Evolutionary conservation across 2,113 vertebrate genomes (phyloP).

Genomic region (Pterophyllum scalare): DNA sequence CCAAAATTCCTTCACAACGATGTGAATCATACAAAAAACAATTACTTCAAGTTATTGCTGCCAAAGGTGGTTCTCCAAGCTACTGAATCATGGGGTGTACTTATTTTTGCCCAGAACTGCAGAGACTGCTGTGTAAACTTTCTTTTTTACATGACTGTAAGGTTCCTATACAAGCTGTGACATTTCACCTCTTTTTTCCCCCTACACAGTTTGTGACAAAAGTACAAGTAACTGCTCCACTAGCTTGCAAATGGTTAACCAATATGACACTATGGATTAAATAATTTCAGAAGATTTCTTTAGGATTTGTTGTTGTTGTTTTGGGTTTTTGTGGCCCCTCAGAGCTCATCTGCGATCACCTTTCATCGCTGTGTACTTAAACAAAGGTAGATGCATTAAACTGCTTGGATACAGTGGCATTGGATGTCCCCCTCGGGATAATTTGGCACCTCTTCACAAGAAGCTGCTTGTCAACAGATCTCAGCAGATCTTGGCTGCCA

Average conservation of each 20-base stretch:
- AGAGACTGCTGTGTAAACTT: not conserved
- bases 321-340: not conserved
- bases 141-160: not conserved
- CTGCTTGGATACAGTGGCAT: conserved; percentile 20
- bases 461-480: conserved; percentile 51
- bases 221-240: not conserved
- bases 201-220: not conserved
- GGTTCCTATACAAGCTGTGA: not conserved
- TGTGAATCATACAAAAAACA: not conserved
- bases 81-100: not conserved
- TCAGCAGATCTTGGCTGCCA: conserved; percentile 31
- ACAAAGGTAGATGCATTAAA: conserved; percentile 37
- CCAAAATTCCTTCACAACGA: too few relatives aligned
- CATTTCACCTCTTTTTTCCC: not conserved
- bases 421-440: conserved; percentile 43
- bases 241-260: not conserved
- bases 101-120: not conserved
- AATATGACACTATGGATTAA: not conserved
- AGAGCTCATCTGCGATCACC: not conserved
- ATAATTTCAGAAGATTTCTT: not conserved
- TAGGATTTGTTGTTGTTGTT: not conserved
- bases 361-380: not conserved
- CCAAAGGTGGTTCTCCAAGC: not conserved
- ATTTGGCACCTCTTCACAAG: conserved; percentile 58
- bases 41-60: not conserved